phyloP scores from a whole-genome alignment of 2,888 invertebrate genomes.

The Oasisia sp. region DNA sequence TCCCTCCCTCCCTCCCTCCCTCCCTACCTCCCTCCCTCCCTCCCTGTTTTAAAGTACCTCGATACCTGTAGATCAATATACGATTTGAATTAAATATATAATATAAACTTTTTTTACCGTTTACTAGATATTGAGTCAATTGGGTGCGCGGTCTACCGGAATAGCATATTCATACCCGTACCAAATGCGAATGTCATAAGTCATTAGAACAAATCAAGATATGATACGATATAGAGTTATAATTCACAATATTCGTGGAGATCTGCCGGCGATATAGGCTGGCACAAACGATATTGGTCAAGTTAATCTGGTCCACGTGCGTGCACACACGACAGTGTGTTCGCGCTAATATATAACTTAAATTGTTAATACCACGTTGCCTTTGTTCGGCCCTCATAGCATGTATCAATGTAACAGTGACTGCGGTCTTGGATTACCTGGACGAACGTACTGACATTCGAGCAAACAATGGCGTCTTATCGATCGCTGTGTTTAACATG shows the following conservation, averaged over 20 bases:
- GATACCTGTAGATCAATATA: too few species aligned
- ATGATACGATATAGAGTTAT: not conserved
- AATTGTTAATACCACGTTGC: not conserved
- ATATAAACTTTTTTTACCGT: too few species aligned
- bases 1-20: too few species aligned
- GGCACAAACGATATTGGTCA: not conserved
- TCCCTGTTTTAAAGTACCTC: too few species aligned
- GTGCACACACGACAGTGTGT: not conserved
- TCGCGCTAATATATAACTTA: not conserved
- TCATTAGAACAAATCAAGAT: not conserved
- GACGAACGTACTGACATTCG: not conserved
- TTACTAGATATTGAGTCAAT: not conserved
- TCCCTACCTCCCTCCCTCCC: too few species aligned
- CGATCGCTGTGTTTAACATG: not conserved
- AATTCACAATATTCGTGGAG: not conserved
- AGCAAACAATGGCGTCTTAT: not conserved
- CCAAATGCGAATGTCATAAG: not conserved
- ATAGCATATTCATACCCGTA: not conserved
- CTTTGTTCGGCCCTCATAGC: not conserved
- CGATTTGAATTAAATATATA: too few species aligned
- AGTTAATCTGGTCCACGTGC: not conserved
- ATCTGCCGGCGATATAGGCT: not conserved
- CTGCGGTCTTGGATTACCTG: not conserved
- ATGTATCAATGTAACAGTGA: not conserved
- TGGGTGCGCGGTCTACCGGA: not conserved